A percentile compares a stretch with the other conserved stretches of the same genome.
phyloP scores from a whole-genome alignment of 2,888 invertebrate genomes.

The Machimus rusticus region DNA sequence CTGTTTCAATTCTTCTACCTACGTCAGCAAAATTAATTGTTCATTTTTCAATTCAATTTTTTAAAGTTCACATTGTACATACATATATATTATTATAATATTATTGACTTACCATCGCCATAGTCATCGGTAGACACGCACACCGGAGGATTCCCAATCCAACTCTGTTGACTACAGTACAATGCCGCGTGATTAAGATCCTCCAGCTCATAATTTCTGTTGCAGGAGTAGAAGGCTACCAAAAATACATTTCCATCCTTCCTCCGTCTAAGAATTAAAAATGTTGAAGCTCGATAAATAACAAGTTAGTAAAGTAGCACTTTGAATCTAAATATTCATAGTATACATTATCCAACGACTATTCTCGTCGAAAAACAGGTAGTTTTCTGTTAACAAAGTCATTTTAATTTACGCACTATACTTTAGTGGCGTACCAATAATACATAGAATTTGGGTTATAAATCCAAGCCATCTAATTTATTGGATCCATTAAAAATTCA shows the following conservation, averaged over 20 bases:
- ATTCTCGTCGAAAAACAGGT: background rate
- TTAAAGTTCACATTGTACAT: background rate
- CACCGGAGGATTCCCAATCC: constrained; percentile 69
- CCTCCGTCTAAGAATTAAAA: constrained; percentile 52
- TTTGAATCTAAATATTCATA: background rate
- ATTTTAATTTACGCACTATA: background rate
- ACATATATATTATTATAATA: background rate
- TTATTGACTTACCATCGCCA: background rate
- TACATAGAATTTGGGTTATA: background rate
- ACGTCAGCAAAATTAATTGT: background rate
- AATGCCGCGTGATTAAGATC: constrained; percentile 63
- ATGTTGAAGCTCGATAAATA: background rate
- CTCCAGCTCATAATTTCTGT: constrained; percentile 65
- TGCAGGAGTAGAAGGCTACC: constrained; percentile 67
- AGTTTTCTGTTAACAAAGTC: background rate
- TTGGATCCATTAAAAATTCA: background rate
- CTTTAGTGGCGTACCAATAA: background rate
- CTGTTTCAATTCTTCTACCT: background rate
- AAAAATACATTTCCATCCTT: constrained; percentile 64
- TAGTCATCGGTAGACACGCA: constrained; percentile 56
- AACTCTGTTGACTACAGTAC: constrained; percentile 67
- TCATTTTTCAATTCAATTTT: background rate
- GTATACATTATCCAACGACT: too few species aligned
- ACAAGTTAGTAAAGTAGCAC: background rate
- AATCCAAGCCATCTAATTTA: background rate